Percentiles rank a stretch among this genome's conserved stretches.
Evolutionary conservation across 30 jellyfish, hydroid and myxozoan genomes (phyloP).

Genomic region (Chrysaora quinquecirrha): DNA sequence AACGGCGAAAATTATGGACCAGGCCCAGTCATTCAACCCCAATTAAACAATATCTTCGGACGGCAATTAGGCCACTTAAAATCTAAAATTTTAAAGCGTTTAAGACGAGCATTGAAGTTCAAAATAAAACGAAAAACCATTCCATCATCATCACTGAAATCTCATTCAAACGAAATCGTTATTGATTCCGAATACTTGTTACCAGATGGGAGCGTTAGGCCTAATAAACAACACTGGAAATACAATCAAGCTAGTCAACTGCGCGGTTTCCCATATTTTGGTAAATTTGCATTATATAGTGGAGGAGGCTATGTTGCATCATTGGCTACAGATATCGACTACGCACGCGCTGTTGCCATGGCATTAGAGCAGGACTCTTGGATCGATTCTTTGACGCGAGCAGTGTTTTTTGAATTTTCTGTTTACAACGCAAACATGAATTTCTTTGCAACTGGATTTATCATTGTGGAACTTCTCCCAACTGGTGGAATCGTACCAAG

Average conservation of each 20-base stretch:
- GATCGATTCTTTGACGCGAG: constrained; percentile 77
- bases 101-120: constrained; percentile 44
- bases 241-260: constrained; percentile 24
- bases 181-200: constrained; percentile 39
- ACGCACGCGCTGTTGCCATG: constrained; percentile 56
- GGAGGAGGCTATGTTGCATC: constrained; percentile 91
- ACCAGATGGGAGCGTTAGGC: constrained; percentile 30
- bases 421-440: constrained; percentile 75
- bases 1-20: neutral
- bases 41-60: neutral
- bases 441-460: constrained; percentile 57
- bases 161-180: constrained; percentile 24
- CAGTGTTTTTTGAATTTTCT: constrained; percentile 77
- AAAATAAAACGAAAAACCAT: constrained; percentile 29
- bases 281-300: constrained; percentile 56
- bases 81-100: neutral
- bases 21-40: neutral
- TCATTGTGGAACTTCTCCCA: constrained; percentile 50
- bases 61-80: too few species aligned
- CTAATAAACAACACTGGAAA: constrained; percentile 45
- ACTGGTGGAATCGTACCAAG: constrained; percentile 63
- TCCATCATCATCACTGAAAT: neutral
- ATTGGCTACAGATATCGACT: constrained; percentile 61
- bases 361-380: constrained; percentile 69
- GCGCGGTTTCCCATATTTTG: constrained; percentile 74